These are phyloP conservation scores for Astreopora myriophthalma DNA, from an alignment of 64 coral and sea anemone genomes.

Conservation along the genomic window DNA sequence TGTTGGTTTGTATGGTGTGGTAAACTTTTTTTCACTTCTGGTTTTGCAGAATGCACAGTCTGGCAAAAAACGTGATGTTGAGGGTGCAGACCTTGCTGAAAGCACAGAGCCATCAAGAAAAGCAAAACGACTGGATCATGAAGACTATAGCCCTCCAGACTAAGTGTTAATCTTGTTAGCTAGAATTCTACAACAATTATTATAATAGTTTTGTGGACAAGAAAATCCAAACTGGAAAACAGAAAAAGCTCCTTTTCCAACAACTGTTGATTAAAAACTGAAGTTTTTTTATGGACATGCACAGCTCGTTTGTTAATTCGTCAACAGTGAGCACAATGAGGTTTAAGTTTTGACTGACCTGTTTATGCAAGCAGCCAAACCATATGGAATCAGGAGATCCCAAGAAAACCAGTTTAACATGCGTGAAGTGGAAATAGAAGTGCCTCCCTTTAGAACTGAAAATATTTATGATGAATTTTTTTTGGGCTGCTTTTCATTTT, in stretches of 20 bases:
- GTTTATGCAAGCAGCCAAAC: too few species aligned
- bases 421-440: background rate
- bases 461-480: background rate
- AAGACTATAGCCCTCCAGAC: slow-evolving; percentile 82
- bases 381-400: too few species aligned
- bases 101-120: slow-evolving; percentile 84
- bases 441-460: background rate
- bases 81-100: slow-evolving; percentile 79
- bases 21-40: background rate
- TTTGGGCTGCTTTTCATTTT: background rate
- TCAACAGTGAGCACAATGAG: too few species aligned
- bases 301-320: too few species aligned
- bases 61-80: slow-evolving; percentile 85
- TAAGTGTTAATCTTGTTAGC: background rate
- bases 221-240: too few species aligned
- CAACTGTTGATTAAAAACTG: too few species aligned
- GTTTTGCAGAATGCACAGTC: slow-evolving; percentile 59
- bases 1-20: background rate
- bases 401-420: too few species aligned
- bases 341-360: too few species aligned
- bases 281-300: too few species aligned
- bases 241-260: too few species aligned
- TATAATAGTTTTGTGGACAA: too few species aligned
- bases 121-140: slow-evolving; percentile 67
- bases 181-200: too few species aligned